Evolutionary conservation across 2,797 vertebrate species (phyloP).

Genomic region (Euthynnus affinis): DNA sequence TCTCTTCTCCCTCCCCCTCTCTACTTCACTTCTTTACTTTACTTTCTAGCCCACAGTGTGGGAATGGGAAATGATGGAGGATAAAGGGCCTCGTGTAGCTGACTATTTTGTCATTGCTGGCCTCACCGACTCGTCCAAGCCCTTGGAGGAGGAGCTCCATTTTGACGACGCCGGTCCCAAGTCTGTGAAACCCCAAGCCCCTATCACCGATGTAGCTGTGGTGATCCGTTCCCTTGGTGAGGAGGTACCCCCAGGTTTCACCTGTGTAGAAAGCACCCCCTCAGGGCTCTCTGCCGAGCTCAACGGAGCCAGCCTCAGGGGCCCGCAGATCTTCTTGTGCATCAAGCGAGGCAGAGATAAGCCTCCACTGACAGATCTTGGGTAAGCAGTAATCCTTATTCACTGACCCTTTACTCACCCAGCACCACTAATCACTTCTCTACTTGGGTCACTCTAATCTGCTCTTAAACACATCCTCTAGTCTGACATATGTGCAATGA

Average conservation of each 20-base stretch:
- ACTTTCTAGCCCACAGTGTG: conserved; percentile 77
- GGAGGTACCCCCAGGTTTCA: conserved; percentile 93
- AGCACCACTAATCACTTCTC: conserved; percentile 71
- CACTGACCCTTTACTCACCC: conserved; percentile 70
- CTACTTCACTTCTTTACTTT: conserved; percentile 1
- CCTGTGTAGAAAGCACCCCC: conserved; percentile 94
- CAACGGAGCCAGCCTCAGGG: conserved; percentile 95
- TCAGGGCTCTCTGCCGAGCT: conserved; percentile 96
- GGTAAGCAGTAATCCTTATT: conserved; percentile 89
- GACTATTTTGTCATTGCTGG: conserved; percentile 99
- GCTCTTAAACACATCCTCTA: conserved; percentile 55
- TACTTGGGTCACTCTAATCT: conserved; percentile 69
- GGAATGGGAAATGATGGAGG: conserved; percentile 98
- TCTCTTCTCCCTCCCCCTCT: neutral
- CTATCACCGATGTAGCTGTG: conserved; percentile 96
- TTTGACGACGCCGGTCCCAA: conserved; percentile 93
- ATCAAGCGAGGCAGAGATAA: conserved; percentile 97
- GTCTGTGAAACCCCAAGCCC: conserved; percentile 91
- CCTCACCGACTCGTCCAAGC: conserved; percentile 93
- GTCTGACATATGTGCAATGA: conserved; percentile 27
- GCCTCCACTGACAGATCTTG: conserved; percentile 97
- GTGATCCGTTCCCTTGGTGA: conserved; percentile 96
- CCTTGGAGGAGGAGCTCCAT: conserved; percentile 96
- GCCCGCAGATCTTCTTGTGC: conserved; percentile 96
- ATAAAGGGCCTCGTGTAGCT: conserved; percentile 97